Conservation (phyloP, 2,888 invertebrate species). For the Troglohyphantes excavatus region DNA sequence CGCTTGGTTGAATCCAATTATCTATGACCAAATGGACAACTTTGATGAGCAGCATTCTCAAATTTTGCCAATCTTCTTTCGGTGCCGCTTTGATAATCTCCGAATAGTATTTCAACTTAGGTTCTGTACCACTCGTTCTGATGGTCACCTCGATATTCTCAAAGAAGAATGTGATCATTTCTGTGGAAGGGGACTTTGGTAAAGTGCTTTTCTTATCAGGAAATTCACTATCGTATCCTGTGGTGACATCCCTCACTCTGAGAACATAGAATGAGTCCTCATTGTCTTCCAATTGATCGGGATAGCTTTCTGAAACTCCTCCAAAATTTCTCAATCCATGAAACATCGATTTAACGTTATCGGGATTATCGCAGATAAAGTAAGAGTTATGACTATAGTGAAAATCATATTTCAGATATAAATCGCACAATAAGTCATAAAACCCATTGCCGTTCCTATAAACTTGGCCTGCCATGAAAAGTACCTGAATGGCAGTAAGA, state of each 20-base stretch:
- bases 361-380: not conserved
- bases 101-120: slow-evolving; percentile 23
- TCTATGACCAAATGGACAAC: not conserved
- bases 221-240: not conserved
- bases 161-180: slow-evolving; percentile 26
- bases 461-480: not conserved
- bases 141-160: slow-evolving; percentile 5
- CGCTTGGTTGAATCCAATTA: not conserved
- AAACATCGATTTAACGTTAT: not conserved
- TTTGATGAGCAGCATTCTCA: not conserved
- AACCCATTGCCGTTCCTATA: not conserved
- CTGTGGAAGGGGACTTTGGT: not conserved
- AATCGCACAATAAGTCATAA: not conserved
- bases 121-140: slow-evolving; percentile 15
- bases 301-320: not conserved
- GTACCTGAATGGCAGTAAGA: not conserved
- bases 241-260: not conserved
- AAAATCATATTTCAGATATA: not conserved
- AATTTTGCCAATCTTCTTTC: not conserved
- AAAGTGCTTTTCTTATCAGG: not conserved
- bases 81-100: slow-evolving; percentile 6
- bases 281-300: not conserved
- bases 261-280: not conserved
- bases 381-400: slow-evolving; percentile 9
- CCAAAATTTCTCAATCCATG: slow-evolving; percentile 5